phyloP scores from a whole-genome alignment of 1,140 invertebrate species.

The Eupeodes corollae region DNA sequence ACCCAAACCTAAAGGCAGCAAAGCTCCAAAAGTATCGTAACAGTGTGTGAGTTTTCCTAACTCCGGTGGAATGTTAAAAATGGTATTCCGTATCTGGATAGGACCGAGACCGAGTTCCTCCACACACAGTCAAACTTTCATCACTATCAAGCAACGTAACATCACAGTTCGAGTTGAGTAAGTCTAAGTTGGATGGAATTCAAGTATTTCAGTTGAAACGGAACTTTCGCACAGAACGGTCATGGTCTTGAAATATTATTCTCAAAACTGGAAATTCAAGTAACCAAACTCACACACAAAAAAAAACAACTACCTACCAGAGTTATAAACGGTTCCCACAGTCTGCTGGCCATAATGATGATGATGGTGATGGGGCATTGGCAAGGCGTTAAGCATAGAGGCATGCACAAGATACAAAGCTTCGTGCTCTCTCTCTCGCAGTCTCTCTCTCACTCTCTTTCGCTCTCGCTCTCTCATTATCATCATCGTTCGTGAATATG shows the following conservation, averaged over 20 bases:
- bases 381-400: not conserved
- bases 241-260: not conserved
- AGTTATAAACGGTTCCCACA: not conserved
- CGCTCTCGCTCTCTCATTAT: too few species aligned
- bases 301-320: not conserved
- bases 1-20: too few species aligned
- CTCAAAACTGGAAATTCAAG: not conserved
- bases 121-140: too few species aligned
- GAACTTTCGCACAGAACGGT: constrained; percentile 30
- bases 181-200: constrained; percentile 20
- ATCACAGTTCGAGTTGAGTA: constrained; percentile 29
- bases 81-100: too few species aligned
- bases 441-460: too few species aligned
- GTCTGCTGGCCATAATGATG: not conserved
- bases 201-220: constrained; percentile 28
- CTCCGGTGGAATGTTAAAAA: too few species aligned
- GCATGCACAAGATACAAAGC: not conserved
- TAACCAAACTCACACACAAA: not conserved
- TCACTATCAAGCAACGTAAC: not conserved
- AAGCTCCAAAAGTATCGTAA: too few species aligned
- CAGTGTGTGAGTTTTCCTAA: too few species aligned
- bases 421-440: too few species aligned
- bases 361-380: not conserved
- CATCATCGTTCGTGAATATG: too few species aligned
- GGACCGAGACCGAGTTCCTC: too few species aligned